phyloP scores from a whole-genome alignment of 2,797 vertebrate species.

The Champsocephalus esox region DNA sequence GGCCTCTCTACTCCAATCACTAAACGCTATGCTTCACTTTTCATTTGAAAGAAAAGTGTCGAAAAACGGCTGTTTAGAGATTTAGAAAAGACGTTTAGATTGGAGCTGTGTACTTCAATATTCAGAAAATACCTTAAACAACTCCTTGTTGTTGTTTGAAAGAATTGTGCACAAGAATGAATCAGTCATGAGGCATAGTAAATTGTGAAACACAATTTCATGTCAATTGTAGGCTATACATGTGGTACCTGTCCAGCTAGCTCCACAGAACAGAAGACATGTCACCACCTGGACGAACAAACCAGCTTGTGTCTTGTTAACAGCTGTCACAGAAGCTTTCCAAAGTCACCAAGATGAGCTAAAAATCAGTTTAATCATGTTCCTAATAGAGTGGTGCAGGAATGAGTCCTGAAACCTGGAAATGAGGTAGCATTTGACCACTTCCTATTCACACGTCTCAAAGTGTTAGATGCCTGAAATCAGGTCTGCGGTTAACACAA shows the following conservation, averaged over 20 bases:
- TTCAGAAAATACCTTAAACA: not conserved
- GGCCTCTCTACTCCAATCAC: not conserved
- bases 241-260: constrained; percentile 8
- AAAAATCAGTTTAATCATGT: no score
- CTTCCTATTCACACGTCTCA: no score
- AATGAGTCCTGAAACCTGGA: no score
- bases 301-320: not conserved
- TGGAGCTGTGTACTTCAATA: not conserved
- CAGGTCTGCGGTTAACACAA: no score
- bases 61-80: not conserved
- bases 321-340: not conserved
- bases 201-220: not conserved
- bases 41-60: not conserved
- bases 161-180: not conserved
- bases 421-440: no score
- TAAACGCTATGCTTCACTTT: not conserved
- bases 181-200: not conserved
- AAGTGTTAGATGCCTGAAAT: no score
- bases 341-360: not conserved
- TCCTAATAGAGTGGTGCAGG: no score
- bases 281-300: not conserved
- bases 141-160: not conserved
- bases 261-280: not conserved
- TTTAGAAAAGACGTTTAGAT: not conserved
- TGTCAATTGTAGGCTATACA: not conserved